Evolutionary conservation across 2,113 vertebrate species (phyloP), one percentile per base, ranked within the genome.

Genomic region (Alligator mississippiensis): DNA sequence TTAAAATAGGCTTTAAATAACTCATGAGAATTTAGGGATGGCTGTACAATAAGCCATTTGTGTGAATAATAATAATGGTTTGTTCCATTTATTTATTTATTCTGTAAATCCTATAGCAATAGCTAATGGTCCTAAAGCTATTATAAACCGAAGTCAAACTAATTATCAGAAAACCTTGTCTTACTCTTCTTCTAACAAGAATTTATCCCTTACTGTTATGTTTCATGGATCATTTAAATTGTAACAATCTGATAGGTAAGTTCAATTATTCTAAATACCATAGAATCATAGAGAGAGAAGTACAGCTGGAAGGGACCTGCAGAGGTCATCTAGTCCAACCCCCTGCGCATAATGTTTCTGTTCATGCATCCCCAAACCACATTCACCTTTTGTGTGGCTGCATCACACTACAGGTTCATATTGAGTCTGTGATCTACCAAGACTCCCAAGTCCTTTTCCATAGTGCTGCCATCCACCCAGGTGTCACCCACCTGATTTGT

Each of bases 351-450:
- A 47, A 47, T 47, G 25, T 82, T 93, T 58, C 54, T 84, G 61
- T 22, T 88, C 25, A 3, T 58, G 2, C 0, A 0, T 21, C 17
- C 17, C 9, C 60, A 61, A 22, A 61, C 47, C 47, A 47, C 47
- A 47, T 47, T 47, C 47, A 47, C 47, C 47, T 47, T 47, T 47
- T 47, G 47, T 34, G 34, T 34, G 34, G 34, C 34, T 34, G 34
- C 34, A 34, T 34, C 34, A 47, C 47, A 47, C 47, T 47, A 47
- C 47, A 47, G 47, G 9, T 4, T 34, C 47, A 47, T 47, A 47
- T 47, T 47, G 47, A 47, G 47, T 47, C 47, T 47, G 47, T 47
- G 47, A 47, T 47, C 47, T 47, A 47, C 47, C 47, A 47, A 47
- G 47, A 47, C 47, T 47, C 47, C 47, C 47, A 47, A 47, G 47